These are phyloP conservation scores for Anoura caudifer DNA, from an alignment of 2,113 vertebrate species.

Conservation along the genomic window DNA sequence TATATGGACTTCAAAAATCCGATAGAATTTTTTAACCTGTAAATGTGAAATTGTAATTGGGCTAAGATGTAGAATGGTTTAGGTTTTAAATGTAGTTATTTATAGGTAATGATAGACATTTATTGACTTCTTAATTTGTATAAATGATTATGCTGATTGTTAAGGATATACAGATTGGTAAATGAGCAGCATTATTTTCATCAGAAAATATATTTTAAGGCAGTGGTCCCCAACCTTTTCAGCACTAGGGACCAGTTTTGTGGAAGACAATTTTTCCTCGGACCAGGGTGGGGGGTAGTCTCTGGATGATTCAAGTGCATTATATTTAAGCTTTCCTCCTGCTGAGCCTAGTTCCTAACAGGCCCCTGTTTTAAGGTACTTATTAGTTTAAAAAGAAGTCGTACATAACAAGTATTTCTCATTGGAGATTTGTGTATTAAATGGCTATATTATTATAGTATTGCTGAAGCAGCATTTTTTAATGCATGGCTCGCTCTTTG, in stretches of 20 bases:
- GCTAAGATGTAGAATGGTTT: background rate
- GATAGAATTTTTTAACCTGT: background rate
- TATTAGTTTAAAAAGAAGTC: conserved; percentile 31
- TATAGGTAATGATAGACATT: background rate
- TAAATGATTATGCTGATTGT: conserved; percentile 13
- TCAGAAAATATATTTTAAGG: conserved; percentile 11
- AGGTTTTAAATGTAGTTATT: background rate
- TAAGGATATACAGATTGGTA: background rate
- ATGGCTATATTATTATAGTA: background rate
- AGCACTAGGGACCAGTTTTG: too few species aligned
- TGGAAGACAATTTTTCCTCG: too few species aligned
- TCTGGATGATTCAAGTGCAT: too few species aligned
- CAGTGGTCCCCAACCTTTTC: too few species aligned
- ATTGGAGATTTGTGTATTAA: background rate
- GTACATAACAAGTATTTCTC: background rate
- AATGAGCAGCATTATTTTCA: conserved; percentile 10
- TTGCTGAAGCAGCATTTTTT: background rate
- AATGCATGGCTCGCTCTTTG: background rate
- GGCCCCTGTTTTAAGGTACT: background rate
- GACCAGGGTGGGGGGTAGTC: too few species aligned
- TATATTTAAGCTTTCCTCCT: too few species aligned
- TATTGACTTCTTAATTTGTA: background rate
- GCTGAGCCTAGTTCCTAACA: too few species aligned
- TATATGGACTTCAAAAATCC: background rate
- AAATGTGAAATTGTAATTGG: conserved; percentile 19